These are phyloP conservation scores for Micronycteris hirsuta DNA, from an alignment of 2,113 vertebrate genomes.

Conservation along the genomic window DNA sequence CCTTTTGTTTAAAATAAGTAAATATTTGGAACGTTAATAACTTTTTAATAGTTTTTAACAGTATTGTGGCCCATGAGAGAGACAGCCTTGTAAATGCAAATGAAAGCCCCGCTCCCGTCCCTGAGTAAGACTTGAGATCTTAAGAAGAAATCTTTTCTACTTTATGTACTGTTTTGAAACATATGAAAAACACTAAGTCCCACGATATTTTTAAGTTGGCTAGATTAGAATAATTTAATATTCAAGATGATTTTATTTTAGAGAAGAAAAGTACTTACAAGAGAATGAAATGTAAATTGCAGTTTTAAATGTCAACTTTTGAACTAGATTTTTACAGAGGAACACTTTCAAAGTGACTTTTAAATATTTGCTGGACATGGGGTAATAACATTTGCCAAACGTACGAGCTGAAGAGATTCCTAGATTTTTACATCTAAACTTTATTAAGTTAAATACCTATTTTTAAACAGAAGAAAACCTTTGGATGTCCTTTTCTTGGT, in stretches of 20 bases:
- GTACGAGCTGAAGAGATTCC: background rate
- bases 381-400: background rate
- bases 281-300: background rate
- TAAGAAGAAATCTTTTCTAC: background rate
- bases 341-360: background rate
- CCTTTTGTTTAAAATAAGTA: background rate
- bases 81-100: background rate
- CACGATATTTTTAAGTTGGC: background rate
- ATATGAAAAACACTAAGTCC: background rate
- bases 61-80: background rate
- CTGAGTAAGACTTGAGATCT: background rate
- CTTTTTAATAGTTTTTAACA: background rate
- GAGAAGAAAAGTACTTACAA: background rate
- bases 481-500: background rate
- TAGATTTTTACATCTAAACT: background rate
- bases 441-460: background rate
- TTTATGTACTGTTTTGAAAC: background rate
- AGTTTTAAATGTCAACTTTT: background rate
- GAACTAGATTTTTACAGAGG: background rate
- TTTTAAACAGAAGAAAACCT: conserved; percentile 19
- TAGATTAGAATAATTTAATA: conserved; percentile 37
- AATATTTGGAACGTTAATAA: background rate
- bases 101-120: background rate
- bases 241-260: background rate
- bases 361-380: background rate